These are phyloP conservation scores for Datnioides undecimradiatus DNA, from an alignment of 2,113 vertebrate genomes.

Conservation along the genomic window DNA sequence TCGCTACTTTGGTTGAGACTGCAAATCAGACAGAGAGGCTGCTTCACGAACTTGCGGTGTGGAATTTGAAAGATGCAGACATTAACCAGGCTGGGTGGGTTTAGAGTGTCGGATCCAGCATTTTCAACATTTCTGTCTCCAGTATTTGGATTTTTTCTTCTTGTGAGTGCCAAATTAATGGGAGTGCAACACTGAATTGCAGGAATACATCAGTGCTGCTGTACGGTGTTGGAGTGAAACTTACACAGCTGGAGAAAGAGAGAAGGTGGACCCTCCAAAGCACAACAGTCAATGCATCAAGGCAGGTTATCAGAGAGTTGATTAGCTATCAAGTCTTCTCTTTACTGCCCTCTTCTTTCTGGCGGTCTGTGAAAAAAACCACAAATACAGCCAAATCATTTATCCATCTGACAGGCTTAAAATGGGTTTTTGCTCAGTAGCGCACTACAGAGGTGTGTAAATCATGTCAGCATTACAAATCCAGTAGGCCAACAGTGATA, in stretches of 20 bases:
- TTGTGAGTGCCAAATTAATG: background rate
- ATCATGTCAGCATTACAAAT: background rate
- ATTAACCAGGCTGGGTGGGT: background rate
- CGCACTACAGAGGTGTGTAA: background rate
- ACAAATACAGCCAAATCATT: background rate
- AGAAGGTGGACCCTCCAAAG: background rate
- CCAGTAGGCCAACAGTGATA: background rate
- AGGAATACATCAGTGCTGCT: background rate
- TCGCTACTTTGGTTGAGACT: background rate
- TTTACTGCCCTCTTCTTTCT: conserved; percentile 57
- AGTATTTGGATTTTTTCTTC: background rate
- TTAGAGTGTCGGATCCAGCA: background rate
- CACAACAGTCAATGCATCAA: background rate
- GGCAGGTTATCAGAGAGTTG: background rate
- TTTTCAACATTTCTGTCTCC: background rate
- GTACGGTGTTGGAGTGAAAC: background rate
- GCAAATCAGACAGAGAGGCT: background rate
- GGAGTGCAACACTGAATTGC: background rate
- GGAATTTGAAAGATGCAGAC: background rate
- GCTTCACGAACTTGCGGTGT: background rate
- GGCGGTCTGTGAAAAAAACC: background rate
- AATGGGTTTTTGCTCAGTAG: background rate
- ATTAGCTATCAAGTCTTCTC: background rate
- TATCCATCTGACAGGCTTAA: background rate
- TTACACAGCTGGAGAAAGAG: background rate